These are phyloP conservation scores for Mormyrops attenuatus DNA, from an alignment of 2,797 vertebrate species.

Conservation along the genomic window DNA sequence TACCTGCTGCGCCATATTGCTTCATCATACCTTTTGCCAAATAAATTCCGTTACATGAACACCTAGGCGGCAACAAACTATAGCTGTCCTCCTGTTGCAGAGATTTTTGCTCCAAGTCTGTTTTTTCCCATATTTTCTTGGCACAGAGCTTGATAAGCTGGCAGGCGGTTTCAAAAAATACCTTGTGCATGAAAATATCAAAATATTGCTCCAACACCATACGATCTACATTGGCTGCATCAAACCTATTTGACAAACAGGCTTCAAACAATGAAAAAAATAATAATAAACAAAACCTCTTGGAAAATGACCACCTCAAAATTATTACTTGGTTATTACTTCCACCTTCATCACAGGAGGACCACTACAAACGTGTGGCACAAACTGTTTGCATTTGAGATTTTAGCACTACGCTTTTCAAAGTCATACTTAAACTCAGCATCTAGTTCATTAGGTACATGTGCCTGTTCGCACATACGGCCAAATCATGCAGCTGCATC, in stretches of 20 bases:
- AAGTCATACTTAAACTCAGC: neutral
- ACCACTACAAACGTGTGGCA: neutral
- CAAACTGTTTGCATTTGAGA: neutral
- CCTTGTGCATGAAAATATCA: neutral
- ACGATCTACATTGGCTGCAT: neutral
- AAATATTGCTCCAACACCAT: constrained; percentile 10
- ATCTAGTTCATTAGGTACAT: neutral
- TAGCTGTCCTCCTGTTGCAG: neutral
- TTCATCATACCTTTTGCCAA: neutral
- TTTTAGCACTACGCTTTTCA: neutral
- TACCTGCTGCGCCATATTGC: neutral
- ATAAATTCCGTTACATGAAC: neutral
- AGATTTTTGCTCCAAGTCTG: neutral
- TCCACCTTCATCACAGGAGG: neutral
- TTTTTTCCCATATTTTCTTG: neutral
- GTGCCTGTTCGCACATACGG: neutral
- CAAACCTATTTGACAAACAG: neutral
- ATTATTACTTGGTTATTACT: neutral
- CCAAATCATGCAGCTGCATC: neutral
- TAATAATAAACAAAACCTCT: neutral
- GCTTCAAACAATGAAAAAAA: neutral
- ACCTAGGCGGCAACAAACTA: constrained; percentile 4
- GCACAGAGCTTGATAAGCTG: neutral
- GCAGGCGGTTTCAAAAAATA: neutral
- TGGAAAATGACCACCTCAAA: neutral